phyloP scores from a whole-genome alignment of 2,888 invertebrate genomes.

The Drosophila fulvimacula region DNA sequence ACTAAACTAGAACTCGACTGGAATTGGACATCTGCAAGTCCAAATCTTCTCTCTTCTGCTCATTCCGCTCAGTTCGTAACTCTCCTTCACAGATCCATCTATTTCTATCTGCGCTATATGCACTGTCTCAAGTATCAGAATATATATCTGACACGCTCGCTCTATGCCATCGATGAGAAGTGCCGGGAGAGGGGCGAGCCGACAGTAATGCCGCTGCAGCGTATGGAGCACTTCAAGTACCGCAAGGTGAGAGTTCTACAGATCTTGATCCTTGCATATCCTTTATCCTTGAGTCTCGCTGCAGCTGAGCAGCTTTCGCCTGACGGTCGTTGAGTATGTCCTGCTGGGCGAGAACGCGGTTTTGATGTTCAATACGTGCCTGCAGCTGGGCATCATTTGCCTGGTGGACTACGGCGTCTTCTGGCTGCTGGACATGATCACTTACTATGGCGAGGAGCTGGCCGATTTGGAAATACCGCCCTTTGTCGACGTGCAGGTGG shows the following conservation, averaged over 20 bases:
- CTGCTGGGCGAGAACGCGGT: slow-evolving; percentile 80
- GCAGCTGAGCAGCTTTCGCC: slow-evolving; percentile 77
- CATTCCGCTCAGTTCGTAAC: not conserved
- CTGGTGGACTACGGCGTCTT: slow-evolving; percentile 91
- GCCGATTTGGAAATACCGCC: slow-evolving; percentile 86
- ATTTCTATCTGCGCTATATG: slow-evolving; percentile 90
- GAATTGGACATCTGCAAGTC: not conserved
- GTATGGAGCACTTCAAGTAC: slow-evolving; percentile 88
- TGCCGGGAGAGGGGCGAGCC: slow-evolving; percentile 87
- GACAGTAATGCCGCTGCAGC: slow-evolving; percentile 89
- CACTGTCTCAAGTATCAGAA: slow-evolving; percentile 90
- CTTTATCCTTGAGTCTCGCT: not conserved
- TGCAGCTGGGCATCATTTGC: slow-evolving; percentile 91
- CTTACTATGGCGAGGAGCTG: slow-evolving; percentile 85
- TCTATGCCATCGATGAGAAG: slow-evolving; percentile 88
- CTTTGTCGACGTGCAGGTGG: slow-evolving; percentile 87
- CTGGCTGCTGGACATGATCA: slow-evolving; percentile 89
- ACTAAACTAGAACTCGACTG: not conserved
- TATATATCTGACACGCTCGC: slow-evolving; percentile 88
- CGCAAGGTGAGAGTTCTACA: slow-evolving; percentile 85
- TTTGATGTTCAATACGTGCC: slow-evolving; percentile 88
- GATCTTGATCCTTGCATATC: not conserved
- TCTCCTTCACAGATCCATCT: slow-evolving; percentile 86
- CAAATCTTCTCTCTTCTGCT: not conserved
- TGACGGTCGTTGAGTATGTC: slow-evolving; percentile 76